phyloP scores from a whole-genome alignment of 2,113 vertebrate species.

The Sylvia atricapilla region DNA sequence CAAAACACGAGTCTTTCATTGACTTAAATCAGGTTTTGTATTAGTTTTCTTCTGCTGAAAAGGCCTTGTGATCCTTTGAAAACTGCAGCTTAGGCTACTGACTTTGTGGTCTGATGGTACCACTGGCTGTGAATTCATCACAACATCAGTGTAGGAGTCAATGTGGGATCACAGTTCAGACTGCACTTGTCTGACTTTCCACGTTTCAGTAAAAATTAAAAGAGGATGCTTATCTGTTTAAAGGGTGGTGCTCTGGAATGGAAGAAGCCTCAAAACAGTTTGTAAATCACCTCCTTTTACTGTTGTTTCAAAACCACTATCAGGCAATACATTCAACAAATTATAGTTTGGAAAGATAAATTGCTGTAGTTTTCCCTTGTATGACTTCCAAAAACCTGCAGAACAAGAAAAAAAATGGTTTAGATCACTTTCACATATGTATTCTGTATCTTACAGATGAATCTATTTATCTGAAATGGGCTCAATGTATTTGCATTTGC shows the following conservation, averaged over 20 bases:
- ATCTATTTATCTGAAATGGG: neutral
- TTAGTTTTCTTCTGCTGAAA: neutral
- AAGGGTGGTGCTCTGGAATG: neutral
- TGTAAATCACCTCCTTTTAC: neutral
- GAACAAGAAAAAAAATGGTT: neutral
- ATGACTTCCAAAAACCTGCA: neutral
- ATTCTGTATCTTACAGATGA: neutral
- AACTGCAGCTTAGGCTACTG: neutral
- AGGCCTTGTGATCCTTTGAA: neutral
- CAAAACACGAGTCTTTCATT: neutral
- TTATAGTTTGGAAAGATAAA: neutral
- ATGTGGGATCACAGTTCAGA: neutral
- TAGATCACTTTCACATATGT: neutral
- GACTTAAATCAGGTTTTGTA: neutral
- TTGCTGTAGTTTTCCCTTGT: neutral
- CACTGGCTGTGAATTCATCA: neutral
- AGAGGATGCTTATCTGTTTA: neutral
- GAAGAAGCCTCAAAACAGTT: neutral
- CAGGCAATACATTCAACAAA: neutral
- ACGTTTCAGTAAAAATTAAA: neutral
- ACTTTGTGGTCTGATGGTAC: neutral
- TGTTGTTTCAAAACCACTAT: neutral
- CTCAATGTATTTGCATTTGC: neutral
- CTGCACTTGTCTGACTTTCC: neutral
- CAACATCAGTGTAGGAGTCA: neutral